These are phyloP conservation scores for Oreortyx pictus DNA, from an alignment of 2,797 vertebrate genomes.

Conservation along the genomic window DNA sequence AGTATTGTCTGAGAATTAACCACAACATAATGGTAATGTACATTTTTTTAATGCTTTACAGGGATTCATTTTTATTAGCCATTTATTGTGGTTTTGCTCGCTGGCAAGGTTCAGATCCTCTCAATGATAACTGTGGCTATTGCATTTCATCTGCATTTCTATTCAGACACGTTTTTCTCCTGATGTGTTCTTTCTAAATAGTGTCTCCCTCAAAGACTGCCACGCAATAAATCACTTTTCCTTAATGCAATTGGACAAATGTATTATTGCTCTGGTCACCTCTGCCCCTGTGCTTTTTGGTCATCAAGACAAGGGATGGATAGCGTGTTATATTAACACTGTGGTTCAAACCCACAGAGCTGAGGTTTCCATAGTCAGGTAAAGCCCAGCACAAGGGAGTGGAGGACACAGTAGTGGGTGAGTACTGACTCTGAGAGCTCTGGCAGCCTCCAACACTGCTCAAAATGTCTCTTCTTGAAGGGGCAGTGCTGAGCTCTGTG, in stretches of 20 bases:
- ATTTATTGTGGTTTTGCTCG: constrained; percentile 56
- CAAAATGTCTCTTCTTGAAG: background rate
- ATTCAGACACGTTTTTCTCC: background rate
- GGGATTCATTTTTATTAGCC: constrained; percentile 69
- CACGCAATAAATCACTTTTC: constrained; percentile 2
- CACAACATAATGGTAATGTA: constrained; percentile 43
- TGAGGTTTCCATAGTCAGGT: background rate
- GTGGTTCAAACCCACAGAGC: background rate
- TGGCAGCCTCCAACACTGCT: background rate
- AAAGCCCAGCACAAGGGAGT: background rate
- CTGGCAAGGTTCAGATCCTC: constrained; percentile 27
- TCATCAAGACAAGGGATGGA: background rate
- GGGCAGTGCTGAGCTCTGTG: no score
- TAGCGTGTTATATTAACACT: fast-evolving
- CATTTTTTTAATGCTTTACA: constrained; percentile 12
- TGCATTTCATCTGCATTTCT: background rate
- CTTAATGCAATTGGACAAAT: background rate
- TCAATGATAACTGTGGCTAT: background rate
- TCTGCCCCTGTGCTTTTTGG: background rate
- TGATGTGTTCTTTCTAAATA: constrained; percentile 22
- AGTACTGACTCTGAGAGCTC: background rate
- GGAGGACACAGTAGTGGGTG: background rate
- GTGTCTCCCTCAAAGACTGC: background rate
- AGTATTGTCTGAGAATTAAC: constrained; percentile 61
- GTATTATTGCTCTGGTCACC: background rate